Base-by-base conservation (phyloP, 2,113 vertebrate species). In the Procapra przewalskii region DNA sequence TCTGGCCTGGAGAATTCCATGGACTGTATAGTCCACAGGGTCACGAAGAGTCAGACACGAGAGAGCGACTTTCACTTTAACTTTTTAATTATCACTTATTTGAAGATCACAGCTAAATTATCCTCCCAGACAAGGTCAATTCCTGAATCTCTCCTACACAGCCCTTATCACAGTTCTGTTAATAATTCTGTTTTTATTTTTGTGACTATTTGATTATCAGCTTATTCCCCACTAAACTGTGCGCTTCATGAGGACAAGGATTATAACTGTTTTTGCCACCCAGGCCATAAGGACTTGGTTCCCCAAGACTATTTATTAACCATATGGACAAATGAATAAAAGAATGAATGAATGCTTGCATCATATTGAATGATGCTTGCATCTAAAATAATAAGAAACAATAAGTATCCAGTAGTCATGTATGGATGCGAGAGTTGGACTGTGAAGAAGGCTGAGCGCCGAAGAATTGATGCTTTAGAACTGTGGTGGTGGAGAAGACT, bases 81-180 rank as follows among this genome's bases (percentile, higher is more conserved):
- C 29, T 77, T 31, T 1, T 85, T 71, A 77, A 64, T 75, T 77
- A 84, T 81, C 87, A 85, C 1, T 81, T 93, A 81, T 54, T 90
- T 60, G 88, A 77, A 62, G 23, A 36, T 31, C 67, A 89, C 33
- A 86, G 33, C 7, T 90, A 91, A 92, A 64, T 29, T 59, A 81
- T 60, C 9, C 19, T 77, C 23, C 25, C 16, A 9, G 33, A 92
- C 11, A 88, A 90, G 19, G 27, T 64, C 31, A 54, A 29, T 52
- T 97, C 52, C 31, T 95, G 48, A 95, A 71, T 87, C 29, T 96
- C 27, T 83, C 27, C 14, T 88, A 94, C 25, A 83, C 43, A 85
- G 11, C 12, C 23, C 14, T 59, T 91, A 43, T 15, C 33, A 62
- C 16, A 6, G 10, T 57, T 88, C 54, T 88, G 40, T 43, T 77